phyloP scores from a whole-genome alignment of 2,113 vertebrate genomes.

The Ammodytes marinus region DNA sequence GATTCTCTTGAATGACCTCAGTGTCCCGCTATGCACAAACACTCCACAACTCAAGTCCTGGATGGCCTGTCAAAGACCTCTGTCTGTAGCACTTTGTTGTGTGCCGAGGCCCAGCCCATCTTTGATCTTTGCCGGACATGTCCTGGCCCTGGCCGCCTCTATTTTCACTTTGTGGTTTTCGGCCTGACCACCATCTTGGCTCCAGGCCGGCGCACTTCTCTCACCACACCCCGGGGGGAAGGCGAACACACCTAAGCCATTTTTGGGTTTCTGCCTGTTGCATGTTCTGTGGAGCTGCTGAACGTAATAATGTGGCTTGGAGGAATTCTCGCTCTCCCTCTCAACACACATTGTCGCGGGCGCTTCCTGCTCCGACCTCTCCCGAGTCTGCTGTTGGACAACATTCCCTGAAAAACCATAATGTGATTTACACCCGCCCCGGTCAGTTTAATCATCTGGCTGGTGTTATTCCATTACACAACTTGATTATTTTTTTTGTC shows the following conservation, averaged over 20 bases:
- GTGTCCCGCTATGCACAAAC: conserved; percentile 31
- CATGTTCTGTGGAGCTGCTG: conserved; percentile 63
- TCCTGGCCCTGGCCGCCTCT: conserved; percentile 64
- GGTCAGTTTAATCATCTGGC: conserved; percentile 55
- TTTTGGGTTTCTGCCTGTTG: conserved; percentile 70
- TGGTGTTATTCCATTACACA: conserved; percentile 52
- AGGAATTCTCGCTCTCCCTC: conserved; percentile 68
- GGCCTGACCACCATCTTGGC: conserved; percentile 73
- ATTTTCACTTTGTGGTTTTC: conserved; percentile 76
- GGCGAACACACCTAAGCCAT: conserved; percentile 78
- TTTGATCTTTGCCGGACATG: conserved; percentile 69
- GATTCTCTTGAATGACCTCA: conserved; percentile 24
- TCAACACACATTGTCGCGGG: conserved; percentile 47
- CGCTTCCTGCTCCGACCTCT: conserved; percentile 58
- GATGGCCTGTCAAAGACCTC: conserved; percentile 44
- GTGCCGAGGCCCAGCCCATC: conserved; percentile 58
- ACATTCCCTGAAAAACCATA: conserved; percentile 68
- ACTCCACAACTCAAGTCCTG: conserved; percentile 17
- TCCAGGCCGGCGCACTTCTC: conserved; percentile 67
- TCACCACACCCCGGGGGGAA: conserved; percentile 75
- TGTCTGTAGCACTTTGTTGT: conserved; percentile 72
- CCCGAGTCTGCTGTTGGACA: conserved; percentile 53
- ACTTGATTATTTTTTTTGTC: conserved; percentile 37
- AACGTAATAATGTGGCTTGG: conserved; percentile 72
- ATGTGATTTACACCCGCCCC: conserved; percentile 66